Evolutionary conservation across 1,140 invertebrate species (phyloP).

Genomic region (Polypedilum pembai): DNA sequence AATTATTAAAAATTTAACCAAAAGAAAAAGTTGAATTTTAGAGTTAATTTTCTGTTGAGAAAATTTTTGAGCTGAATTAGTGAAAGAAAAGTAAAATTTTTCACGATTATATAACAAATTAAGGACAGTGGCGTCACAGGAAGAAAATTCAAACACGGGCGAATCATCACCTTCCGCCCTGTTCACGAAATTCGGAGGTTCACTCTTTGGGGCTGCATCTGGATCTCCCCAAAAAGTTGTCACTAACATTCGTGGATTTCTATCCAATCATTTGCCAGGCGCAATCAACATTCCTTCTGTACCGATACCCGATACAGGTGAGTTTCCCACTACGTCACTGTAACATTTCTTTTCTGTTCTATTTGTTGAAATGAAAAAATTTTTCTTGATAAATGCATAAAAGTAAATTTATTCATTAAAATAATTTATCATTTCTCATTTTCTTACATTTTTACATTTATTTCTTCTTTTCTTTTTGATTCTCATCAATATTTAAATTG

Average conservation of each 20-base stretch:
- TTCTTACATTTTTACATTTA: neutral
- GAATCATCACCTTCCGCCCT: conserved; percentile 40
- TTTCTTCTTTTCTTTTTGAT: neutral
- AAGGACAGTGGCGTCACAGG: conserved; percentile 42
- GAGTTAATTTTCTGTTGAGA: neutral
- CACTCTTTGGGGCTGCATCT: conserved; percentile 43
- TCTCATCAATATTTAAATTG: conserved; percentile 24
- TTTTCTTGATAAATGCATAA: neutral
- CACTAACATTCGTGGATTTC: conserved; percentile 51
- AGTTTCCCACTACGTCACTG: conserved; percentile 32
- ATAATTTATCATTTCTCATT: neutral
- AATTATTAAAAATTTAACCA: neutral
- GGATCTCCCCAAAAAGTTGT: conserved; percentile 50
- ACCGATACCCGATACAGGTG: conserved; percentile 51
- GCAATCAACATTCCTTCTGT: conserved; percentile 34
- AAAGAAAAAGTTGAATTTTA: neutral
- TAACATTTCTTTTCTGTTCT: neutral
- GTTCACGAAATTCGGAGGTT: conserved; percentile 45
- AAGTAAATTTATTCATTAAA: neutral
- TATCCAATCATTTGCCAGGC: conserved; percentile 47
- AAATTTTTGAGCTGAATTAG: neutral
- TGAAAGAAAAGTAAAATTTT: too few species aligned
- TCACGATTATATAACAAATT: conserved; percentile 30
- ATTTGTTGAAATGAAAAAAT: neutral
- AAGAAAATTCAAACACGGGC: conserved; percentile 35